Percentiles rank a stretch among this genome's conserved stretches.
These are phyloP conservation scores for Valencia hispanica DNA, from an alignment of 2,797 vertebrate genomes.

Conservation along the genomic window DNA sequence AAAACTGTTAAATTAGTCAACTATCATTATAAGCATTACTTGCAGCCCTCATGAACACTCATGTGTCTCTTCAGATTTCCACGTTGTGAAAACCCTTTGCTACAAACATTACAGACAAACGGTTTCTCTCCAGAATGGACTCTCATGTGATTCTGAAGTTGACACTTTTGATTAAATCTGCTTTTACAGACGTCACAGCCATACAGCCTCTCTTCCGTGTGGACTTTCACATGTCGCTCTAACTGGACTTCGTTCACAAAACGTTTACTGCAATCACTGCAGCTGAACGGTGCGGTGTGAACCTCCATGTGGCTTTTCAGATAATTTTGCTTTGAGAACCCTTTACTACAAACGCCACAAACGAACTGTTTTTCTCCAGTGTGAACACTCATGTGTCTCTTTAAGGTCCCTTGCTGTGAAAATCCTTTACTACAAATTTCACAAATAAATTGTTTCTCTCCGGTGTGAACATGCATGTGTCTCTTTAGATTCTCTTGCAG, in stretches of 20 bases:
- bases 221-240: neutral
- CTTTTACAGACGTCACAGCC: slow-evolving; percentile 4
- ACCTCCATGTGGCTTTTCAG: slow-evolving; percentile 1
- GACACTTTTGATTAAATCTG: slow-evolving; percentile 10
- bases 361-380: slow-evolving; percentile 8
- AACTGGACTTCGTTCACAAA: slow-evolving; percentile 3
- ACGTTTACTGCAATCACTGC: neutral
- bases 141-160: slow-evolving; percentile 10
- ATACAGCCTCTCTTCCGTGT: neutral
- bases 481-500: slow-evolving; percentile 6
- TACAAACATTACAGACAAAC: neutral
- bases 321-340: neutral
- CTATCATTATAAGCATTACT: neutral
- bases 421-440: slow-evolving; percentile 13
- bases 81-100: neutral
- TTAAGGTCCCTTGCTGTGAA: slow-evolving; percentile 10
- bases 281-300: slow-evolving; percentile 2
- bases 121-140: slow-evolving; percentile 9
- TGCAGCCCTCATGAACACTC: slow-evolving; percentile 4
- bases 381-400: slow-evolving; percentile 18
- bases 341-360: slow-evolving; percentile 5
- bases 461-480: slow-evolving; percentile 11
- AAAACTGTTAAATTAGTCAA: neutral
- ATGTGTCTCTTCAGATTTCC: slow-evolving; percentile 15
- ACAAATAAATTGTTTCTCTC: neutral